Percentiles rank a stretch among this genome's conserved stretches.
Conservation (phyloP, 2,113 vertebrate genomes). For the Kryptolebias marmoratus region DNA sequence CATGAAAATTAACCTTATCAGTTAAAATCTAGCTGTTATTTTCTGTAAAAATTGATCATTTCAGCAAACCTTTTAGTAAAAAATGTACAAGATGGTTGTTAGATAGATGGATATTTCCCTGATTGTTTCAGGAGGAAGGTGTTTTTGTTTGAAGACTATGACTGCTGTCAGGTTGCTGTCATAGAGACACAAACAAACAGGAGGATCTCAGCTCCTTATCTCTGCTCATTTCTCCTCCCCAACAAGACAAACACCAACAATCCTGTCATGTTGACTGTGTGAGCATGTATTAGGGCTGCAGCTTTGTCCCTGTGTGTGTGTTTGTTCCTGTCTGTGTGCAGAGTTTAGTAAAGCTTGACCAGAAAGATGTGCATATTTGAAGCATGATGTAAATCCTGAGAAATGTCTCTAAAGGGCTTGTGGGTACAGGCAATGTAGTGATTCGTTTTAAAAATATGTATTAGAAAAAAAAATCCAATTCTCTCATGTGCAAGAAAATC, state of each 20-base stretch:
- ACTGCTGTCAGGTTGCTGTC: slow-evolving; percentile 60
- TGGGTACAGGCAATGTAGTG: neutral
- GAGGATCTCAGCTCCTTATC: slow-evolving; percentile 63
- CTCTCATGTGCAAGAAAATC: neutral
- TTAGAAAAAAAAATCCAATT: neutral
- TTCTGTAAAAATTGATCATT: no score
- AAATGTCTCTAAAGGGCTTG: slow-evolving; percentile 1
- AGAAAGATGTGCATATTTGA: slow-evolving; percentile 20
- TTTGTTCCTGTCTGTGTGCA: slow-evolving; percentile 3
- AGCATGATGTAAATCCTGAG: slow-evolving; percentile 34
- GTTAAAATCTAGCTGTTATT: no score
- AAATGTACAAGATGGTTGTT: neutral
- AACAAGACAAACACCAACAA: slow-evolving; percentile 66
- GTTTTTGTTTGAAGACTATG: slow-evolving; percentile 58
- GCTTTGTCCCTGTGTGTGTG: slow-evolving; percentile 9
- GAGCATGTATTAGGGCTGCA: slow-evolving; percentile 15
- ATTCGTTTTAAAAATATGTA: neutral
- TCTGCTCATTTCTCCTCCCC: slow-evolving; percentile 54
- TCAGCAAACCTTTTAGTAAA: no score
- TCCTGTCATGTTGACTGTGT: slow-evolving; percentile 54
- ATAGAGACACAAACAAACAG: slow-evolving; percentile 67
- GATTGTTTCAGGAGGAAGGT: slow-evolving; percentile 51
- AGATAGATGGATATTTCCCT: slow-evolving; percentile 25
- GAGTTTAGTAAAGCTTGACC: slow-evolving; percentile 38
- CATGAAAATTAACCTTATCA: no score